Evolutionary conservation across 2,888 invertebrate species (phyloP), one percentile per base, ranked within the genome.

Genomic region (Cylindroiulus punctatus): DNA sequence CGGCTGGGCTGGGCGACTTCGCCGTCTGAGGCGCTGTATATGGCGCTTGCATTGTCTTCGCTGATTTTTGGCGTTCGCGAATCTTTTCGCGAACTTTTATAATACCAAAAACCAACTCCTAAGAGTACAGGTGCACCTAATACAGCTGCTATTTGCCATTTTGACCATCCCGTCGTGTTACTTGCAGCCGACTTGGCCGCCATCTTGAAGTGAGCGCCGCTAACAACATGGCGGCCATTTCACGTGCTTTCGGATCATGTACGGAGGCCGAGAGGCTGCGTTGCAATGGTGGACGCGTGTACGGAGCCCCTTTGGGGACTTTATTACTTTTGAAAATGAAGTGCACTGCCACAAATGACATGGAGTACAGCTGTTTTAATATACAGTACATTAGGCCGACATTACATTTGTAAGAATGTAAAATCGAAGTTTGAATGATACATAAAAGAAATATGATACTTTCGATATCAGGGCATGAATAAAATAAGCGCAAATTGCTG

Each of bases 111-210:
- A 52, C 86, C 86, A 1, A 86, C 32, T 32, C 86, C 86, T 10
- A 86, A n/a, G 8, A 84, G 52, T 22, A 86, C 44, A 1, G 86
- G 86, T 10, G 86, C 40, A 8, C 86, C 86, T 42, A 86, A 22
- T 1, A 32, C 86, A 8, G 85, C 26, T n/a, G 86, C 86, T n/a
- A 86, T 65, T 26, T 84, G 84, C 86, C 86, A 86, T 65, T 86
- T 86, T 4, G 85, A 42, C 86, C 86, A 86, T 2, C 85, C 85
- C 40, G 84, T 36, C 32, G 81, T 30, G 26, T 81, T 32, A 8
- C 30, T 81, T 81, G 81, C 81, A 81, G 12, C 81, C 81, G 81
- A 81, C 32, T 81, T 81, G 22, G 81, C 26, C 81, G 81, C 81
- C 81, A 81, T 81, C 26, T 30, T 81, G 32, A 81, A 81, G 3